phyloP scores from a whole-genome alignment of 2,797 vertebrate genomes.

The Heterohyrax brucei region DNA sequence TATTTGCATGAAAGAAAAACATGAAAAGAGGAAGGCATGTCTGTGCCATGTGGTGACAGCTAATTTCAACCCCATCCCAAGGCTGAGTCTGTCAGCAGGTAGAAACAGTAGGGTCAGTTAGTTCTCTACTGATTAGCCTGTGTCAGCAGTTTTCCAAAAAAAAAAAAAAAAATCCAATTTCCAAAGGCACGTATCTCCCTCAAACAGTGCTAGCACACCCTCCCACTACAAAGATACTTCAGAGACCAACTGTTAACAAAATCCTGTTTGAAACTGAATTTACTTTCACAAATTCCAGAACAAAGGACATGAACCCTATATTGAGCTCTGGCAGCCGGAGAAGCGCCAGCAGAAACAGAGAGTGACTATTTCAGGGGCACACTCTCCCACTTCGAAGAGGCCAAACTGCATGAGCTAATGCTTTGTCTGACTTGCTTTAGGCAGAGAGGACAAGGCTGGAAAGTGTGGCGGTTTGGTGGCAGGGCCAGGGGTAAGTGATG shows the following conservation, averaged over 20 bases:
- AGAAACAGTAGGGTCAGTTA: conserved; percentile 76
- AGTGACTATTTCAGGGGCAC: conserved; percentile 7
- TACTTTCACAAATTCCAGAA: conserved; percentile 39
- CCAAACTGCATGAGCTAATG: neutral
- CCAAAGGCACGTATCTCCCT: conserved; percentile 69
- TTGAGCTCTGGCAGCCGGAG: conserved; percentile 29
- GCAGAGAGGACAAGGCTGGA: neutral
- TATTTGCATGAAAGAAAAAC: conserved; percentile 36
- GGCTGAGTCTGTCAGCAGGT: conserved; percentile 75
- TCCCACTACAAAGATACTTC: conserved; percentile 43
- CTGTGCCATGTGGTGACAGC: conserved; percentile 34
- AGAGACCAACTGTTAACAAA: conserved; percentile 55
- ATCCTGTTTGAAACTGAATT: conserved; percentile 31
- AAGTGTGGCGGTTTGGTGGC: neutral
- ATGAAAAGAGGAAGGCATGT: neutral
- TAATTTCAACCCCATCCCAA: conserved; percentile 36
- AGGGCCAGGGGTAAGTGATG: neutral
- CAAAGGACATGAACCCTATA: conserved; percentile 23
- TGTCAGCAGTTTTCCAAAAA: conserved; percentile 78
- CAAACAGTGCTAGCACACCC: neutral
- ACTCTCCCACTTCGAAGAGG: conserved; percentile 57
- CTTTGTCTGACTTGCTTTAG: neutral
- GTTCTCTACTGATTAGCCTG: conserved; percentile 46
- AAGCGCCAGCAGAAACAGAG: neutral
- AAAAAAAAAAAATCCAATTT: conserved; percentile 71